These are phyloP conservation scores for Gallirallus australis DNA, from an alignment of 2,797 vertebrate species.

Conservation along the genomic window DNA sequence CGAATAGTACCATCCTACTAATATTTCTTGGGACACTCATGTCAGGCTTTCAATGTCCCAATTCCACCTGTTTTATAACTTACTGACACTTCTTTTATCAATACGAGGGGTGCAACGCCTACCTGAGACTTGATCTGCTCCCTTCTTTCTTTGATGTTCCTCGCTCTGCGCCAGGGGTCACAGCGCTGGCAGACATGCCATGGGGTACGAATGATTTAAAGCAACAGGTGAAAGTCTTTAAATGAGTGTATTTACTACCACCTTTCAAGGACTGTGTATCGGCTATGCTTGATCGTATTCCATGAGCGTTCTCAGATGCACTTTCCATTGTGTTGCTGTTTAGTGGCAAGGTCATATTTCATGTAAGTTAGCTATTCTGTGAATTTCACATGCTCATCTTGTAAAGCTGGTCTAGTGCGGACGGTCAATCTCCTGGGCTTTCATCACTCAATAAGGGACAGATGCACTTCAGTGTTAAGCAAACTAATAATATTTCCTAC, in stretches of 20 bases:
- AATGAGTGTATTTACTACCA: conserved; percentile 60
- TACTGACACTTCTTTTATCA: conserved; percentile 66
- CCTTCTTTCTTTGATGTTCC: conserved; percentile 71
- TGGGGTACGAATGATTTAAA: conserved; percentile 71
- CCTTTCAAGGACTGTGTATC: conserved; percentile 56
- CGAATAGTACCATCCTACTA: not conserved
- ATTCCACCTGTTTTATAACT: conserved; percentile 70
- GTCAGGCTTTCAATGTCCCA: not conserved
- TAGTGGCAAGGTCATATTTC: conserved; percentile 37
- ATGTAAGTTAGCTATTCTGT: conserved; percentile 25
- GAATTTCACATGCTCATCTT: conserved; percentile 58
- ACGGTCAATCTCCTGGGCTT: not conserved
- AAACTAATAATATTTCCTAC: conserved; percentile 14
- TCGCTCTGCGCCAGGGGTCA: conserved; percentile 41
- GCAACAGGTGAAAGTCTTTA: conserved; percentile 79
- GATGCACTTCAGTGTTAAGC: conserved; percentile 19
- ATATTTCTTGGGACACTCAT: not conserved
- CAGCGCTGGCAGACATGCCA: conserved; percentile 36
- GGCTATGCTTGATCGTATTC: conserved; percentile 55
- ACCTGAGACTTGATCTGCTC: conserved; percentile 76
- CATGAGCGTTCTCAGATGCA: conserved; percentile 49
- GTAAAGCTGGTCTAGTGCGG: not conserved
- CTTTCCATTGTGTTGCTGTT: conserved; percentile 63
- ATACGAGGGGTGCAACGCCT: conserved; percentile 49
- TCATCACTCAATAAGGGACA: conserved; percentile 65